phyloP scores from a whole-genome alignment of 2,888 invertebrate genomes.

The Erannis defoliaria region DNA sequence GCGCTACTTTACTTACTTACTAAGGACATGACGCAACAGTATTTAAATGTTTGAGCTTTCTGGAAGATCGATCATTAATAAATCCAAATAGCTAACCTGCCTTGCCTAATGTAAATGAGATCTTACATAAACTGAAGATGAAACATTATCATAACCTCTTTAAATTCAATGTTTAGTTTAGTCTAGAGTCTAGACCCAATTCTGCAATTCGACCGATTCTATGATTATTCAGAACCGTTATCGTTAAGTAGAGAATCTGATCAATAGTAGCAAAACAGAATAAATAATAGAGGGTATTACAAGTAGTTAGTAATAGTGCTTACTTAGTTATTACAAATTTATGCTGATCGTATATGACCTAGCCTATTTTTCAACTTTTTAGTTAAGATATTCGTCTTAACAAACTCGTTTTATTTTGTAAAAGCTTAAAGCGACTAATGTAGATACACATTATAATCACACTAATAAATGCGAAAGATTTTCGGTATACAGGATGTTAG shows the following conservation, averaged over 20 bases:
- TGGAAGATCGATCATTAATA: background rate
- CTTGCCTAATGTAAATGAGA: conserved; percentile 9
- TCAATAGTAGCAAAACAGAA: background rate
- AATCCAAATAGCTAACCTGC: background rate
- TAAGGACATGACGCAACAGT: too few species aligned
- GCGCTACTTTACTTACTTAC: too few species aligned
- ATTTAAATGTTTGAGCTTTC: too few species aligned
- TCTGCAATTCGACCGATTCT: conserved; percentile 13
- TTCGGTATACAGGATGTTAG: too few species aligned
- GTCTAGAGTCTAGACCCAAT: conserved; percentile 34
- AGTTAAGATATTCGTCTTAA: too few species aligned
- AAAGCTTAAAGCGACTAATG: too few species aligned
- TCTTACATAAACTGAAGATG: conserved; percentile 1
- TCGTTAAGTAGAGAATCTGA: conserved; percentile 18
- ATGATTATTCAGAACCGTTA: conserved; percentile 21
- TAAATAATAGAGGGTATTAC: too few species aligned
- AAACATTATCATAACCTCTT: conserved; percentile 19
- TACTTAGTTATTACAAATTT: conserved; percentile 11
- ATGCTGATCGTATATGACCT: conserved; percentile 7
- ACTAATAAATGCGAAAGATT: too few species aligned
- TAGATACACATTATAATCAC: too few species aligned
- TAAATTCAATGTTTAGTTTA: conserved; percentile 32
- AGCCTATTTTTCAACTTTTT: too few species aligned
- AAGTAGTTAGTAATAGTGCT: conserved; percentile 6
- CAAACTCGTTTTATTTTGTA: too few species aligned